Evolutionary conservation across 2,888 invertebrate species (phyloP), one percentile per base, ranked within the genome.

Genomic region (Timandra comae): DNA sequence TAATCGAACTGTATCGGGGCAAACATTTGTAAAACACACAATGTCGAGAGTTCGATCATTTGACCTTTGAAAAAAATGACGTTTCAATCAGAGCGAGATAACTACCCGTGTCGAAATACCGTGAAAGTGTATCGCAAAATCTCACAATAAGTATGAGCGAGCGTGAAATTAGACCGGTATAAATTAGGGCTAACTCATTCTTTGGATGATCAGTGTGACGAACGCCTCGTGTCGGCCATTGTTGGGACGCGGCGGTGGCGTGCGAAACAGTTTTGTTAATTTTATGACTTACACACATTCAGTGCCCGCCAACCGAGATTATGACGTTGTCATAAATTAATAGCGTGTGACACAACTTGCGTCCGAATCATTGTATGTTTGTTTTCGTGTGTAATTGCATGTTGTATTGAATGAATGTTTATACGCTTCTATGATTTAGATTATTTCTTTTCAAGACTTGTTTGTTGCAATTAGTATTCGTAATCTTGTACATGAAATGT

Each of bases 241-340:
- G 76, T 77, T 52, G 55, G 38, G 40, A 46, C 53, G 56, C 52
- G 58, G 57, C 60, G 73, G 56, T 52, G 61, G 61, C 67, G 75
- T 67, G 72, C 66, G 73, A 72, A 74, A n/a, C n/a, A 63, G 64
- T 72, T 74, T 74, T 81, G 82, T 82, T 79, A 72, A 72, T 79
- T 80, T 75, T 71, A 62, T 56, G 63, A 70, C 64, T 49, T 61
- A 61, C 48, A 47, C 37, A 24, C 60, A 43, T 60, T 66, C 49
- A 62, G 49, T 54, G 53, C 38, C 45, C 49, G 44, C 41, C 43
- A 41, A 57, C 41, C 53, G 49, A 57, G 62, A 68, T 66, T 62
- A 55, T 57, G 48, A 46, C 47, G 49, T 46, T 41, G 52, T 47
- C 44, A 53, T 49, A 47, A 68, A 71, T 76, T 80, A 77, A 77